Evolutionary conservation across 2,888 invertebrate genomes (phyloP), one percentile per base, ranked within the genome.

Genomic region (Flexamia atlantica): DNA sequence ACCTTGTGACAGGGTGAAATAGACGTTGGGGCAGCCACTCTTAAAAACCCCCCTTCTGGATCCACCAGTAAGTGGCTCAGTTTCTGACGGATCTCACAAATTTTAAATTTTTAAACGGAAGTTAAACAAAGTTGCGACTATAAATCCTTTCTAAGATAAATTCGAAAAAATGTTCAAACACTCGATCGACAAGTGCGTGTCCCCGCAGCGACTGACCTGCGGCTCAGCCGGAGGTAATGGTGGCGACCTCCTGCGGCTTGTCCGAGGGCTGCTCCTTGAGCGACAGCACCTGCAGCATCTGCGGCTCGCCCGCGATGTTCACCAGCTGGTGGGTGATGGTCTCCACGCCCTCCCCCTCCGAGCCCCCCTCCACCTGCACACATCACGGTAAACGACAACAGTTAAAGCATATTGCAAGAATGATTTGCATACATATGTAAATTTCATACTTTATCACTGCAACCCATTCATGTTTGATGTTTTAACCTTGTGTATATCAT

Each of bases 201-300:
- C n/a, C n/a, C 40, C 40, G 40, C 40, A 17, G 46, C 17, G 2
- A 53, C 3, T 53, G 4, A 53, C 53, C 28, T 7, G 30, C 4
- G 17, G 9, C 30, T 30, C 20, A 64, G 64, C 64, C 64, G 1
- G 64, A 64, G 28, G 57, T 57, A n/a, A 57, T 57, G 23, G 64
- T 64, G 17, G 64, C 4, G 20, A 64, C 10, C 64, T 64, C 64
- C 30, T 64, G 64, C 64, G 28, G 28, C 30, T 64, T 64, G 30
- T 14, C 64, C 85, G 94, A 94, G 85, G 95, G 94, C 86, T 96
- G 96, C 90, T 97, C 97, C 91, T 97, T 97, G 86, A 97, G 92
- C 84, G 95, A 96, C 89, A 97, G 93, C 88, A 97, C 96, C 53
- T 82, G 82, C 72, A 82, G 30, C 82, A 82, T 82, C 82, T 82